Conservation (phyloP, 30 jellyfish, hydroid and myxozoan genomes). For the Aurelia aurita region DNA sequence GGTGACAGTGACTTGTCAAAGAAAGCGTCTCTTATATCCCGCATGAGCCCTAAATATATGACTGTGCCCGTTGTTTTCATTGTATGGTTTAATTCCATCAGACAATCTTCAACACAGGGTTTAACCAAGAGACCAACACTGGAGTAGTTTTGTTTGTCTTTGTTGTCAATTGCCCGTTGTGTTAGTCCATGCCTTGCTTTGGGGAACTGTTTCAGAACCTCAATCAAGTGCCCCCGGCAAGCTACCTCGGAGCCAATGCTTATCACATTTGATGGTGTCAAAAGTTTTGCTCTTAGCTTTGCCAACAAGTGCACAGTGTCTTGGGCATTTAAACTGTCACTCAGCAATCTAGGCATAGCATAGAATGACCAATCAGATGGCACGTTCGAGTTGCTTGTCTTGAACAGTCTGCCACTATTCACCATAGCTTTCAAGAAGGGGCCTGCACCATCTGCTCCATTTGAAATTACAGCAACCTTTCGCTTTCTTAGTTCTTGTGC, state of each 20-base stretch:
- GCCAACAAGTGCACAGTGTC: conserved; percentile 57
- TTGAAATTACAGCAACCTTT: not conserved
- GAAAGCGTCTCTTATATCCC: conserved; percentile 51
- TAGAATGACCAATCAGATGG: not conserved
- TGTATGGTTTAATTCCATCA: conserved; percentile 1
- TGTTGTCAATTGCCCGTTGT: conserved; percentile 34
- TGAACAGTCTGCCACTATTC: not conserved
- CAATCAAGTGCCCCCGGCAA: conserved; percentile 61
- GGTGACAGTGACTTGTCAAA: conserved; percentile 55
- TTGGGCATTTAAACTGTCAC: conserved; percentile 49
- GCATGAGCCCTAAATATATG: conserved; percentile 29
- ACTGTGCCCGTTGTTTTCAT: conserved; percentile 24
- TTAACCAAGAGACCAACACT: conserved; percentile 45
- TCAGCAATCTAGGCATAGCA: not conserved
- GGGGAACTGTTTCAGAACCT: conserved; percentile 27
- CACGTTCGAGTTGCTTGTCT: not conserved
- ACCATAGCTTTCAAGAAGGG: not conserved
- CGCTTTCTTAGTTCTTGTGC: not conserved
- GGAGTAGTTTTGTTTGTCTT: conserved; percentile 52
- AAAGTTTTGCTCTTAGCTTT: conserved; percentile 26
- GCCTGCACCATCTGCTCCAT: conserved; percentile 3
- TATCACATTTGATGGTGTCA: conserved; percentile 39
- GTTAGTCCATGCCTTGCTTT: conserved; percentile 62
- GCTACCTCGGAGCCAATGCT: conserved; percentile 45
- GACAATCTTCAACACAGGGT: conserved; percentile 50